Conservation (phyloP, 2,797 vertebrate genomes). For the Fringilla coelebs region DNA sequence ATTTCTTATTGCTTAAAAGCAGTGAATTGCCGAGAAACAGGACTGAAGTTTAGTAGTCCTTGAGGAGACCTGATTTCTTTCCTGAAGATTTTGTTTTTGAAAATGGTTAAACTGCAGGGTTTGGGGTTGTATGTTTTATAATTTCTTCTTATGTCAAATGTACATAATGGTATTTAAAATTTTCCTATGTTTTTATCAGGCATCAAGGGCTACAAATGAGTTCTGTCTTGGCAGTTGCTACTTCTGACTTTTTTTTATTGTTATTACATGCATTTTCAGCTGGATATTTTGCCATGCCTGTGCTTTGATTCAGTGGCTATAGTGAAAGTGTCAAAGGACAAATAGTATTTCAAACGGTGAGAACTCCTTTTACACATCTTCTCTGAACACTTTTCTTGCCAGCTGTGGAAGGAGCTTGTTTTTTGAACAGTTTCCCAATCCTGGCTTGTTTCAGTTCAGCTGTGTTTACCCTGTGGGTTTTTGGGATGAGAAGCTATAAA, state of each 20-base stretch:
- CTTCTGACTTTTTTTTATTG: not conserved
- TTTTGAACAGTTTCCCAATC: not conserved
- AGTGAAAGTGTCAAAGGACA: not conserved
- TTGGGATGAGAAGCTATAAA: not conserved
- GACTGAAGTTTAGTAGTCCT: not conserved
- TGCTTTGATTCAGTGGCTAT: not conserved
- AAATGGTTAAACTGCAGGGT: not conserved
- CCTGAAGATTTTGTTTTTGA: not conserved
- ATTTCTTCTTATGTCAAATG: not conserved
- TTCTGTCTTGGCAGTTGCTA: not conserved
- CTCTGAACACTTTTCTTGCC: not conserved
- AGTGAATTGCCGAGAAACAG: not conserved
- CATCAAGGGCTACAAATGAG: not conserved
- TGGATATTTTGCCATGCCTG: not conserved
- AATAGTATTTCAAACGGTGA: not conserved
- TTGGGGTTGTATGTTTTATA: not conserved
- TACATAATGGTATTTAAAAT: not conserved
- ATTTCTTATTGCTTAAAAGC: not conserved
- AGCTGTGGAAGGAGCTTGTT: not conserved
- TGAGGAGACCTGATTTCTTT: not conserved
- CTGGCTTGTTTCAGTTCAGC: not conserved
- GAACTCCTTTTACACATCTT: not conserved
- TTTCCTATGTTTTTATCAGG: not conserved
- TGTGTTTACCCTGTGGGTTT: not conserved
- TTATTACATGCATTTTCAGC: not conserved